Evolutionary conservation across 2,797 vertebrate species (phyloP), one percentile per base, ranked within the genome.

Genomic region (Cygnus olor): DNA sequence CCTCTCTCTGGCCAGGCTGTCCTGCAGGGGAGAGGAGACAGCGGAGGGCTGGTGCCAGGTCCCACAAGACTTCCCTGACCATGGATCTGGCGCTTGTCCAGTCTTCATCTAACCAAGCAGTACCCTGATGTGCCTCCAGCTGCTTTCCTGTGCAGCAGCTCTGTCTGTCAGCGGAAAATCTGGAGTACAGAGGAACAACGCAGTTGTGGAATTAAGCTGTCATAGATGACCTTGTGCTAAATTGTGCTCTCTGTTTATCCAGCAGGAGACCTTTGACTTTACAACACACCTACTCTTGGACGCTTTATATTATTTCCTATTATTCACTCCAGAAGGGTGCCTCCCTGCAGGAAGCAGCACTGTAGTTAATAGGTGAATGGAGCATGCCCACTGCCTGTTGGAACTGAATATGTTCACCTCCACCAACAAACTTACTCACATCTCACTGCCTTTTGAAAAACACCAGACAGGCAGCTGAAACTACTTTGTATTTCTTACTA

Each of bases 11-110:
- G 27, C 12, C 15, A 4, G 18, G 38, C 15, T 76, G 14, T 5
- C 20, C 5, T 2, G 0, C 0, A 3, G 6, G 53, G 20, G 30
- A 70, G 73, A 21, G 40, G 36, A 65, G 15, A 60, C 18, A 17
- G 38, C 34, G 63, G 58, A 54, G 19, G n/a, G 14, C 17, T 56
- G 34, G 12, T 84, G 11, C 10, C 11, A 5, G 14, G 15, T 51
- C 57, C 70, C 49, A 22, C 1, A 1, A 5, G 13, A 61, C 3
- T 14, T 63, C 7, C 13, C 17, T 15, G 34, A 4, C 13, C 25
- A 44, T 12, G 24, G 36, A 65, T 42, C 49, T 72, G 27, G 36
- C 18, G 11, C 24, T 44, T 57, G 47, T 15, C 40, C 17, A 3
- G 19, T 69, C 54, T 34, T 83, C 19, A 19, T 44, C 44, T 53